A percentile compares a stretch with the other conserved stretches of the same genome.
Conservation (phyloP, 2,888 invertebrate genomes). For the Drosophila buzzatii region DNA sequence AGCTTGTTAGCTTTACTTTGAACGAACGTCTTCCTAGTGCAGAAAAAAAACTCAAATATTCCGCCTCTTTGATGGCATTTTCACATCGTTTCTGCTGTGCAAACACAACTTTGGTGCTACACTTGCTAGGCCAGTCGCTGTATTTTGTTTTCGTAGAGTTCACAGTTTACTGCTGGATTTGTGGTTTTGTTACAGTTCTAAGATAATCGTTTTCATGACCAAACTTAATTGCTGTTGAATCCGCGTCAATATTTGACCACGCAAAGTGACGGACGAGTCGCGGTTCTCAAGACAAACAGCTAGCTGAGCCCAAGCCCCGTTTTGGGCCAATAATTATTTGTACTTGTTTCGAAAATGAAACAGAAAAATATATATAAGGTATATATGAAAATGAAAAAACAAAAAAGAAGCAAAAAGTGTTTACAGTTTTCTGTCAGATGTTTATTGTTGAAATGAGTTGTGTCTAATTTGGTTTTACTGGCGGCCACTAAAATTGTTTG, state of each 20-base stretch:
- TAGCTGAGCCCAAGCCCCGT: slow-evolving; percentile 10
- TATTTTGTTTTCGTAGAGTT: slow-evolving; percentile 3
- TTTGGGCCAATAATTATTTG: slow-evolving; percentile 46
- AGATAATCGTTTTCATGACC: slow-evolving; percentile 54
- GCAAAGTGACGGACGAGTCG: slow-evolving; percentile 41
- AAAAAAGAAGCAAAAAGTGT: slow-evolving; percentile 24
- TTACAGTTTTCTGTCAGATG: slow-evolving; percentile 53
- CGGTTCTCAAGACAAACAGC: slow-evolving; percentile 50
- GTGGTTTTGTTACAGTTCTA: slow-evolving; percentile 61
- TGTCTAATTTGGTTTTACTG: slow-evolving; percentile 68
- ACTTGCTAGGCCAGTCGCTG: neutral
- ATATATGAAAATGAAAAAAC: neutral
- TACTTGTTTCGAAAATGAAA: slow-evolving; percentile 19
- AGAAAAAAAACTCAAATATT: too few relatives aligned
- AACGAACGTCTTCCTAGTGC: neutral
- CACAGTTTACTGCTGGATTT: slow-evolving; percentile 25
- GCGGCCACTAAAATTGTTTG: slow-evolving; percentile 66
- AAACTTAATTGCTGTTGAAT: slow-evolving; percentile 71
- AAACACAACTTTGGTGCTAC: neutral
- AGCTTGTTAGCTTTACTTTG: neutral
- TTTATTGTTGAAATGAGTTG: slow-evolving; percentile 58
- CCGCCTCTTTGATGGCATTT: neutral
- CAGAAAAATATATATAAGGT: neutral
- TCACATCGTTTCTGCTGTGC: neutral
- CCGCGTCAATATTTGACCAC: slow-evolving; percentile 64